Base-by-base conservation (phyloP, 2,888 invertebrate species). In the Drosophila anomalipes region DNA sequence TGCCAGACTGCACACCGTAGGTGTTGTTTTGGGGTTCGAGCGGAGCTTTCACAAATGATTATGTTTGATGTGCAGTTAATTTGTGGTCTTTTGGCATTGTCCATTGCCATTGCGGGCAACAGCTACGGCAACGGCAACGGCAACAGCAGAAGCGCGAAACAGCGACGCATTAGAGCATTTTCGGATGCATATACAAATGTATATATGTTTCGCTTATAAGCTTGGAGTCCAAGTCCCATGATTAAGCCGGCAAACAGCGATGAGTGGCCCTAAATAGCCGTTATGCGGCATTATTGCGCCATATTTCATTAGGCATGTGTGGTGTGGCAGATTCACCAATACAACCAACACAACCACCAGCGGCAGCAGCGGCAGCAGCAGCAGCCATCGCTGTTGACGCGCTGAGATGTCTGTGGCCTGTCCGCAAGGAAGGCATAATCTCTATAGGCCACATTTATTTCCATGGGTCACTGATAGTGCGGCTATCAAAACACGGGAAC, bases 21-120 rank as follows among this genome's bases (percentile, higher is more conserved):
- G 80, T 82, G 82, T 74, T 82, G 76, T 63, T 62, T 74, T 71
- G 28, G 57, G 78, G 74, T 61, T 66, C 75, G 71, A 70, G 72
- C 74, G 65, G 58, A 83, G 84, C 90, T 91, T 91, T 92, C 92
- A 92, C 89, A 92, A 92, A 90, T 91, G 92, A 91, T 92, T 92
- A 92, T 91, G 87, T 90, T 91, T 92, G 92, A 92, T 91, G 91
- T 87, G 86, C 78, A 91, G 90, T 91, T 92, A 92, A 92, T 92
- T 92, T 91, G 90, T 82, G 84, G 83, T 79, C 73, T 67, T 39
- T 49, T 61, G 70, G 58, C 74, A 62, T 59, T 82, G 75, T 72
- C 81, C 47, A 47, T 32, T 49, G 53, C 52, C 51, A 57, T 16
- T 53, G 63, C 22, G 22, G 47, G 12, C 28, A 56, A 47, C 59